Evolutionary conservation across 2,113 vertebrate species (phyloP).

Genomic region (Nanger granti): DNA sequence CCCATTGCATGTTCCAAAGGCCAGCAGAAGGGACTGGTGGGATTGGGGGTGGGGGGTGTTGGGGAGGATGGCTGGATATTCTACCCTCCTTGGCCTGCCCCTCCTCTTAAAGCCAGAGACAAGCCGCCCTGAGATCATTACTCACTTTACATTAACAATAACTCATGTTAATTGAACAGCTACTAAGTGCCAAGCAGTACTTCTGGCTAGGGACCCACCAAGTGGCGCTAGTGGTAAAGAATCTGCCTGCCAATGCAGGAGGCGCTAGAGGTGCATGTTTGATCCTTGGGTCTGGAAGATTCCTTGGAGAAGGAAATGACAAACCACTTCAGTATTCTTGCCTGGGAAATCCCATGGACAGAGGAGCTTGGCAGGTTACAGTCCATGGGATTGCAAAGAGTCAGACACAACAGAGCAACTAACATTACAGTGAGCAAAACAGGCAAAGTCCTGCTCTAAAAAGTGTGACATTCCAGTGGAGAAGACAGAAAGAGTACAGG

Average conservation of each 20-base stretch:
- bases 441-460: background rate
- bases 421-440: background rate
- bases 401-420: background rate
- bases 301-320: background rate
- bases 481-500: background rate
- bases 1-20: background rate
- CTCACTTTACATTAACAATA: background rate
- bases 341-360: background rate
- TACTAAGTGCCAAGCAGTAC: background rate
- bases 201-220: rapidly evolving
- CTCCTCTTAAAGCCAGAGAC: background rate
- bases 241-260: background rate
- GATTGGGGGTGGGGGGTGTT: background rate
- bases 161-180: background rate
- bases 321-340: background rate
- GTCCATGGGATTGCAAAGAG: background rate
- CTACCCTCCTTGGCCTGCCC: background rate
- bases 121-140: background rate
- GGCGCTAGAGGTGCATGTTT: background rate
- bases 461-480: background rate
- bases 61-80: background rate
- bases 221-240: background rate
- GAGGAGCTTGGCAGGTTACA: background rate
- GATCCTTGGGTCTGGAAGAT: background rate
- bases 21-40: background rate